phyloP scores from a whole-genome alignment of 2,888 invertebrate species.

The Apomyelois bistriatella region DNA sequence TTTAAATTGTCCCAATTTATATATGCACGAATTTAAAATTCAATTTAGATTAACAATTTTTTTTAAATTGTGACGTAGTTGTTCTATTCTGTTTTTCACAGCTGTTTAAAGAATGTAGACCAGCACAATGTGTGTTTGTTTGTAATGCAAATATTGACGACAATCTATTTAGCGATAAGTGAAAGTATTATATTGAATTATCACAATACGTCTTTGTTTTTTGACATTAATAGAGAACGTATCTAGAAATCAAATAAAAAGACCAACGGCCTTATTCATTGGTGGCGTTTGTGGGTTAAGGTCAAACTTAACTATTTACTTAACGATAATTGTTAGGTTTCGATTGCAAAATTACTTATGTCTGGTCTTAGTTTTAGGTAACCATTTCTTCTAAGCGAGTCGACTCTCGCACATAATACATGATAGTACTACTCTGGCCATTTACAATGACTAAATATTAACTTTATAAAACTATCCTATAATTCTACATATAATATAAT shows the following conservation, averaged over 20 bases:
- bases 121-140: not conserved
- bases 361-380: too few relatives aligned
- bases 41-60: not conserved
- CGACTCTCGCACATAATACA: too few relatives aligned
- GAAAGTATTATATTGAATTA: slow-evolving; percentile 20
- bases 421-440: too few relatives aligned
- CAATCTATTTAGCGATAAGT: slow-evolving; percentile 15
- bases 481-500: too few relatives aligned
- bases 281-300: not conserved
- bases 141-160: slow-evolving; percentile 1
- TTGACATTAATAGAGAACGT: not conserved
- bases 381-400: too few relatives aligned
- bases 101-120: not conserved
- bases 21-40: not conserved
- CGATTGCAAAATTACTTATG: too few relatives aligned
- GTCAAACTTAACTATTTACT: not conserved
- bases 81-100: not conserved
- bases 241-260: not conserved
- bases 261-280: not conserved
- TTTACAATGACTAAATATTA: too few relatives aligned
- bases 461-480: too few relatives aligned
- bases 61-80: not conserved
- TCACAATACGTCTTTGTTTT: slow-evolving; percentile 6
- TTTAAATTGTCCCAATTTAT: too few relatives aligned
- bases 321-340: too few relatives aligned